These are phyloP conservation scores for Selene dorsalis DNA, from an alignment of 2,797 vertebrate species.

Conservation along the genomic window DNA sequence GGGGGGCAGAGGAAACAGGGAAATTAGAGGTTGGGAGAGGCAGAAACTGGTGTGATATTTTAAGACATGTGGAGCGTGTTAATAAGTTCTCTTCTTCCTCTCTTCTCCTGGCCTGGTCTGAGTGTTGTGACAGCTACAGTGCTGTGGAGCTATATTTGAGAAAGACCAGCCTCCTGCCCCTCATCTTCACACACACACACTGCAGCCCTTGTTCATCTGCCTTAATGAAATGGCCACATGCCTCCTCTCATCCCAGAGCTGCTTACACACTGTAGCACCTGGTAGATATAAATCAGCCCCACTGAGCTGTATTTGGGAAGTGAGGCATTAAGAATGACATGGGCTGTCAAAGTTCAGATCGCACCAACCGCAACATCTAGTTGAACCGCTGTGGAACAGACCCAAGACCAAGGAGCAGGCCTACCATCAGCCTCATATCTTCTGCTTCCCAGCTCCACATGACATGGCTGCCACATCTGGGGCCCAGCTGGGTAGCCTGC, in stretches of 20 bases:
- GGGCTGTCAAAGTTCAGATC: constrained; percentile 86
- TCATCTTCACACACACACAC: constrained; percentile 73
- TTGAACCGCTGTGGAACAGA: constrained; percentile 80
- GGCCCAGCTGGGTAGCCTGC: constrained; percentile 73
- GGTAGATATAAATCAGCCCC: constrained; percentile 88
- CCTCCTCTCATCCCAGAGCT: constrained; percentile 75
- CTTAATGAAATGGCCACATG: constrained; percentile 83
- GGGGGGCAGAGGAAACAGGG: constrained; percentile 23
- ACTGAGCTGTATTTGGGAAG: constrained; percentile 87
- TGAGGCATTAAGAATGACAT: constrained; percentile 88
- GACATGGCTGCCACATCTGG: constrained; percentile 84
- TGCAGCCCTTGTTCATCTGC: constrained; percentile 77
- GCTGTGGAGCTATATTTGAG: constrained; percentile 73
- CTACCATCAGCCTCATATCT: constrained; percentile 77
- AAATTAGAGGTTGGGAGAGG: constrained; percentile 35
- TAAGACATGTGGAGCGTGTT: constrained; percentile 67
- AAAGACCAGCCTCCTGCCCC: constrained; percentile 76
- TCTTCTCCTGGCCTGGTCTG: constrained; percentile 48
- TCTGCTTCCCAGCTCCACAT: constrained; percentile 74
- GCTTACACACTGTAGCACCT: constrained; percentile 83
- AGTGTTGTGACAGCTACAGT: constrained; percentile 74
- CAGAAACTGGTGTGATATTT: constrained; percentile 63
- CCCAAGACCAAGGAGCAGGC: constrained; percentile 66
- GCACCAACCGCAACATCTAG: constrained; percentile 84
- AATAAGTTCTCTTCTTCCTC: constrained; percentile 65